Evolutionary conservation across 1,140 invertebrate genomes (phyloP), one percentile per base, ranked within the genome.

Genomic region (Ericerus pela): DNA sequence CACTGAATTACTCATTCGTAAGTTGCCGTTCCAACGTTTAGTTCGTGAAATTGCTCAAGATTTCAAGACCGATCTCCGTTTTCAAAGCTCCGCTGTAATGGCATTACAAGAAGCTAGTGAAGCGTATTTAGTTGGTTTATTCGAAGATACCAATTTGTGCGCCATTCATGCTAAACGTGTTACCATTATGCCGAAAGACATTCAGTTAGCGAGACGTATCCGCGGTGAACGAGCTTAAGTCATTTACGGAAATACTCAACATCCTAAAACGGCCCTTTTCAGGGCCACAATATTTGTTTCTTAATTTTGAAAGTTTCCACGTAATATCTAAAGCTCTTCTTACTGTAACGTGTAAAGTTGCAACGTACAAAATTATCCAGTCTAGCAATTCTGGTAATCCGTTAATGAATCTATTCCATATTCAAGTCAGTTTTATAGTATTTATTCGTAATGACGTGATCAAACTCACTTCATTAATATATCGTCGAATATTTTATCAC

Each of bases 101-200:
- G 41, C 41, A 8, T 55, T 74, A 20, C 74, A 86, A 73, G 80
- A 83, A 68, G 79, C 80, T 12, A 74, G 72, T 60, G 79, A 83
- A 66, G 79, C 80, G 31, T 81, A 80, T 64, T 67, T 82, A 56
- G 79, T 81, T 30, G 77, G 77, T 80, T 64, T 92, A 8, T 93
- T 93, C 71, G 88, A 93, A 79, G 88, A 92, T 71, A 91, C 88
- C 59, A 92, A 92, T 72, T 76, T 92, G 77, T 92, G 88, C 73
- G 69, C 79, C 59, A 79, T 88, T 73, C 79, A 81, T 63, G 79
- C 79, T 58, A 81, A 82, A 69, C 69, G 79, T 60, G 79, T 82
- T 30, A 83, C 80, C 62, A 81, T 82, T 65, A 81, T 82, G 79
- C 79, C 79, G 24, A 83, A 81, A 66, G 80, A 82, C 64, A 66